Evolutionary conservation across 2,888 invertebrate genomes (phyloP).

Genomic region (Tanaodytes sp.): DNA sequence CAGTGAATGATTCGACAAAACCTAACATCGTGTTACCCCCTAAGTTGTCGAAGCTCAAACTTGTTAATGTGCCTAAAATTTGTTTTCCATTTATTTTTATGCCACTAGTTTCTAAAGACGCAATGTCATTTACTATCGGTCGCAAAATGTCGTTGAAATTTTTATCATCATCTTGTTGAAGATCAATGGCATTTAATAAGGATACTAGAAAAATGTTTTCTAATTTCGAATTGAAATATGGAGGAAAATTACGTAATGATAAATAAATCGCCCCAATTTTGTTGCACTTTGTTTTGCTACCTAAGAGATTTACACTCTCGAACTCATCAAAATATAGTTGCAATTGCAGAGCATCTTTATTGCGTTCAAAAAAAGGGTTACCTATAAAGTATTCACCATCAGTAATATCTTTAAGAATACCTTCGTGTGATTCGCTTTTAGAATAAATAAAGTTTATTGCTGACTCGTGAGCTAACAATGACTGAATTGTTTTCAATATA

Average conservation of each 20-base stretch:
- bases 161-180: constrained; percentile 1
- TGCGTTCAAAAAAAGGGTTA: too few relatives aligned
- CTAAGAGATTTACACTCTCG: constrained; percentile 45
- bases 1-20: constrained; percentile 28
- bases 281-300: constrained; percentile 42
- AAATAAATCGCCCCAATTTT: constrained; percentile 47
- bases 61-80: constrained; percentile 15
- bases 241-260: constrained; percentile 40
- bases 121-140: constrained; percentile 34
- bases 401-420: constrained; percentile 13
- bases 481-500: constrained; percentile 30
- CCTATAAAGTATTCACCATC: constrained; percentile 16
- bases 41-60: constrained; percentile 37
- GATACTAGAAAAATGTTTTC: constrained; percentile 37
- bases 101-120: constrained; percentile 31
- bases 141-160: constrained; percentile 38
- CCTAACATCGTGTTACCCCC: constrained; percentile 35
- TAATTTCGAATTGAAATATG: constrained; percentile 40
- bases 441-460: background rate
- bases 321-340: constrained; percentile 44
- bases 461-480: constrained; percentile 3
- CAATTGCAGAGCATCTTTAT: too few relatives aligned
- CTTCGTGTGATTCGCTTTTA: constrained; percentile 12
- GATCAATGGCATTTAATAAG: constrained; percentile 39
- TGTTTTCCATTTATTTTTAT: constrained; percentile 19